Percentiles rank a stretch among this genome's conserved stretches.
phyloP scores from a whole-genome alignment of 64 coral and sea anemone species.

The Pocillopora damicornis region DNA sequence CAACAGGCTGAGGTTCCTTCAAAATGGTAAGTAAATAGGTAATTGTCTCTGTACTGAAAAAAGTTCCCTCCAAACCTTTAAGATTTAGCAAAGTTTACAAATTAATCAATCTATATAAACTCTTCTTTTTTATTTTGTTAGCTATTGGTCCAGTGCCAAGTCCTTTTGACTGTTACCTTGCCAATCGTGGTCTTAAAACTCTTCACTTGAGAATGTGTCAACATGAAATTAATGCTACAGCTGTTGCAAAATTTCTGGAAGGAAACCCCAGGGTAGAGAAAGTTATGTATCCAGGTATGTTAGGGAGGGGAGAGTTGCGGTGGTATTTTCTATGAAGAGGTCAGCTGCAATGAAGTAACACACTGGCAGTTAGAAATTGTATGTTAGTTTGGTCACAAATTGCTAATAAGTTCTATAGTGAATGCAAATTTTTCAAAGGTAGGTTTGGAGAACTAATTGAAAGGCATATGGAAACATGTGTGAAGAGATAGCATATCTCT shows the following conservation, averaged over 20 bases:
- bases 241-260: constrained; percentile 81
- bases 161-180: constrained; percentile 89
- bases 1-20: constrained; percentile 78
- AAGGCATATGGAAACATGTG: not conserved
- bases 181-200: constrained; percentile 88
- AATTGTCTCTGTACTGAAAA: too few species aligned
- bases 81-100: not conserved
- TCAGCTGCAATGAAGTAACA: too few species aligned
- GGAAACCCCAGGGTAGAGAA: constrained; percentile 63
- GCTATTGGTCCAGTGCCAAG: constrained; percentile 89
- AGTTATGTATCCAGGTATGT: constrained; percentile 83
- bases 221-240: constrained; percentile 80
- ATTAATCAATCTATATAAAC: not conserved
- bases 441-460: not conserved
- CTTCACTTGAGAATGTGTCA: constrained; percentile 82
- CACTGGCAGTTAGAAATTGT: too few species aligned
- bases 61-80: not conserved
- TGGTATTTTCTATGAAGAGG: not conserved
- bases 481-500: too few species aligned
- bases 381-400: too few species aligned
- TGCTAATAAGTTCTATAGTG: too few species aligned
- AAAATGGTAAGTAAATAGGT: constrained; percentile 48
- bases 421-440: too few species aligned
- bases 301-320: too few species aligned
- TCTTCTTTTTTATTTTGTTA: not conserved